A percentile compares a stretch with the other conserved stretches of the same genome.
These are phyloP conservation scores for Scyliorhinus canicula DNA, from an alignment of 2,797 vertebrate genomes.

Conservation along the genomic window DNA sequence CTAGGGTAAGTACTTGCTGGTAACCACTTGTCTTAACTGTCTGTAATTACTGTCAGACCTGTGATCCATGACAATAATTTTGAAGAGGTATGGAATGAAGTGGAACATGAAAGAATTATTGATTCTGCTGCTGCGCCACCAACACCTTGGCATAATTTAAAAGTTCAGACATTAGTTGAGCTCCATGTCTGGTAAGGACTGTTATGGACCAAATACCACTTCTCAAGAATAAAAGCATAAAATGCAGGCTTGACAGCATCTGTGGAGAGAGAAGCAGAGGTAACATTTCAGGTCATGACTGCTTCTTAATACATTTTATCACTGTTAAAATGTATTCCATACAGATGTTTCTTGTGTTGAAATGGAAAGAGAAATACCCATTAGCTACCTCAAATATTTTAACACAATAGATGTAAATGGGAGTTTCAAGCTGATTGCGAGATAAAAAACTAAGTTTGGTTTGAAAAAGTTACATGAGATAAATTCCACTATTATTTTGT, in stretches of 20 bases:
- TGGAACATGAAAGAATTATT: conserved; percentile 17
- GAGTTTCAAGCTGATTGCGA: neutral
- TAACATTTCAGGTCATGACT: neutral
- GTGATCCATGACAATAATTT: neutral
- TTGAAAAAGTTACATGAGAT: neutral
- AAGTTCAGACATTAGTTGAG: neutral
- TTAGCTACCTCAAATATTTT: neutral
- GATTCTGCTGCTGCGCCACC: conserved; percentile 5
- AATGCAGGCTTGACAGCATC: neutral
- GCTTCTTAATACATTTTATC: neutral
- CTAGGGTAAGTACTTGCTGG: conserved; percentile 66
- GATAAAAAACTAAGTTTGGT: neutral
- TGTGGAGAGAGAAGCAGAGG: neutral
- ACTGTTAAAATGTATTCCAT: neutral
- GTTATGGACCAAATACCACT: neutral
- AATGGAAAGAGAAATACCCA: neutral
- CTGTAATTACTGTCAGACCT: neutral
- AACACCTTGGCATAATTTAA: conserved; percentile 36
- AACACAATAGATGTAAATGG: neutral
- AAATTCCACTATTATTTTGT: neutral
- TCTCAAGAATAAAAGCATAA: neutral
- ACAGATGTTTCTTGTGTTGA: neutral
- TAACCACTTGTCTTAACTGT: neutral
- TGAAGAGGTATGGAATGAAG: neutral
- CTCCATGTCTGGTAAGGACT: neutral